A percentile compares a stretch with the other conserved stretches of the same genome.
phyloP scores from a whole-genome alignment of 2,113 vertebrate species.

The Myocastor coypus region DNA sequence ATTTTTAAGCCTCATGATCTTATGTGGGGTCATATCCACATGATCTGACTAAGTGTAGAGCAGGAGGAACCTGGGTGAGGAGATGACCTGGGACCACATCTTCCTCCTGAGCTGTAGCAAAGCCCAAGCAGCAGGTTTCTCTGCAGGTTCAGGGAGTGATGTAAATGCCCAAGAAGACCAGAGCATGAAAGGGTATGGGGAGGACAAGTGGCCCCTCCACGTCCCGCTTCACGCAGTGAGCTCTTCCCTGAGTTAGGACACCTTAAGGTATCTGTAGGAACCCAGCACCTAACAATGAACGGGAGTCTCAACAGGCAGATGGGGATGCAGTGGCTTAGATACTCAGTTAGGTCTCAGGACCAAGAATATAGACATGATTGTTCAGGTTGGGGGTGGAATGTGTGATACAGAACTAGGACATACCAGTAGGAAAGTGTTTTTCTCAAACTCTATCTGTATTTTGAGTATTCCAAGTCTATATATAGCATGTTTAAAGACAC shows the following conservation, averaged over 20 bases:
- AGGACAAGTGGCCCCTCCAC: background rate
- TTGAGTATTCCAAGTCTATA: conserved; percentile 42
- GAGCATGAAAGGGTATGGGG: background rate
- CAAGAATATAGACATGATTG: background rate
- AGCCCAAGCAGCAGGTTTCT: background rate
- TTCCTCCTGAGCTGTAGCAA: background rate
- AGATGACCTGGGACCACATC: background rate
- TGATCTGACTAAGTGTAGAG: background rate
- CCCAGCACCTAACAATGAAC: background rate
- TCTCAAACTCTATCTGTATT: conserved; percentile 15
- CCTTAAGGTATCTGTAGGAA: background rate
- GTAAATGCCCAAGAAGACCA: background rate
- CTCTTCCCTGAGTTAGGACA: background rate
- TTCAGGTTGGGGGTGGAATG: background rate
- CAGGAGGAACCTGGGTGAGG: background rate
- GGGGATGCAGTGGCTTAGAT: background rate
- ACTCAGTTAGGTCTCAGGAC: background rate
- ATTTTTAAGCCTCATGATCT: background rate
- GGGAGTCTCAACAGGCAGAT: background rate
- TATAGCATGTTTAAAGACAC: background rate
- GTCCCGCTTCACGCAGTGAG: background rate
- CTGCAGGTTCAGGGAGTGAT: background rate
- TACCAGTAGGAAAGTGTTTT: background rate
- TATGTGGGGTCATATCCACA: background rate
- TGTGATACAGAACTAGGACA: conserved; percentile 4